phyloP scores from a whole-genome alignment of 2,888 invertebrate species.

The Hirtodrosophila cameraria region DNA sequence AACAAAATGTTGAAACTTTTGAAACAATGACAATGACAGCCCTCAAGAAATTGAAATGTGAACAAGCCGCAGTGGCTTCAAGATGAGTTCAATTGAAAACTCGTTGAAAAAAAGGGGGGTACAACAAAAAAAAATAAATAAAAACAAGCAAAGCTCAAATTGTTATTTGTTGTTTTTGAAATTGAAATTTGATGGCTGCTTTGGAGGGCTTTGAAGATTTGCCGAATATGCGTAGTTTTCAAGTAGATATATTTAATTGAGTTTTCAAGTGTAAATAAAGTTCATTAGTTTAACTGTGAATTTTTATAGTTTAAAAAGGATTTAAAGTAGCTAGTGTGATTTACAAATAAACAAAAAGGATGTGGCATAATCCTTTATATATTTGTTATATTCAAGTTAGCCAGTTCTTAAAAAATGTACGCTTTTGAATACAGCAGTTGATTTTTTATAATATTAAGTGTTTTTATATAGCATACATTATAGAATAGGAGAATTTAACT shows the following conservation, averaged over 20 bases:
- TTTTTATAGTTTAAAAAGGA: no score
- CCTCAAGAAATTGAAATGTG: conserved; percentile 31
- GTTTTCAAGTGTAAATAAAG: no score
- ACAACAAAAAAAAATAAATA: conserved; percentile 4
- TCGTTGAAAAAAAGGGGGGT: conserved; percentile 17
- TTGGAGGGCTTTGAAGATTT: conserved; percentile 52
- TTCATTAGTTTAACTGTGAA: no score
- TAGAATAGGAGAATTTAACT: no score
- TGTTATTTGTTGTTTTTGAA: conserved; percentile 34
- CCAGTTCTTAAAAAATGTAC: no score
- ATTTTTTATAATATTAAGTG: no score
- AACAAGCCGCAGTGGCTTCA: conserved; percentile 34
- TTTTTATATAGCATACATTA: no score
- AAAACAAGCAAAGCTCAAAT: conserved; percentile 17
- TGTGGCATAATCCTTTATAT: no score
- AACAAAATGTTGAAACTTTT: conserved; percentile 73
- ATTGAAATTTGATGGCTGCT: conserved; percentile 48
- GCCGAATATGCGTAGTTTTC: conserved; percentile 35
- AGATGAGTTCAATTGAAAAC: conserved; percentile 46
- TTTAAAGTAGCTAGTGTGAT: no score
- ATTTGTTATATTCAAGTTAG: no score
- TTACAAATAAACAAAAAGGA: no score
- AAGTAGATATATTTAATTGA: not conserved
- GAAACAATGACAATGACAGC: conserved; percentile 56
- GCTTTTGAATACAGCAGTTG: no score